A percentile compares a stretch with the other conserved stretches of the same genome.
These are phyloP conservation scores for Mimumesa dahlbomi DNA, from an alignment of 2,888 invertebrate species.

Conservation along the genomic window DNA sequence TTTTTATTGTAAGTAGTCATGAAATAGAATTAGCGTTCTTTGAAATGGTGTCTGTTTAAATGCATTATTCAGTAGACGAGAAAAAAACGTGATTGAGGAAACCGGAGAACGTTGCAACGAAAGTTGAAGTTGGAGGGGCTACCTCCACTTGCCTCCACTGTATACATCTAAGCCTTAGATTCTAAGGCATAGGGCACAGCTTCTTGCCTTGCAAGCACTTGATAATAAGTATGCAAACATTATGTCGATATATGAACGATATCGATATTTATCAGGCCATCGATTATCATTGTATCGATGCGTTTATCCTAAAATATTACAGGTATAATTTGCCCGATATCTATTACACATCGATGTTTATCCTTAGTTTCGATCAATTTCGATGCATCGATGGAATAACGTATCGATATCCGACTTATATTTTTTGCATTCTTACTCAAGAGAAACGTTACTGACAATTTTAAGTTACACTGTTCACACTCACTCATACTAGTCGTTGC, in stretches of 20 bases:
- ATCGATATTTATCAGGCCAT: neutral
- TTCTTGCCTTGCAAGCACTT: slow-evolving; percentile 30
- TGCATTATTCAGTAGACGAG: slow-evolving; percentile 44
- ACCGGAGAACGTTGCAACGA: slow-evolving; percentile 57
- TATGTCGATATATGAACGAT: slow-evolving; percentile 26
- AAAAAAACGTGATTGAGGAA: slow-evolving; percentile 53
- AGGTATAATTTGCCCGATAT: slow-evolving; percentile 6
- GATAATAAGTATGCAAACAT: slow-evolving; percentile 54
- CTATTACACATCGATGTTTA: slow-evolving; percentile 6
- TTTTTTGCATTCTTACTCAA: slow-evolving; percentile 43
- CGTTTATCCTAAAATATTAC: slow-evolving; percentile 3
- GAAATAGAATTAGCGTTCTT: slow-evolving; percentile 41
- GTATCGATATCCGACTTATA: slow-evolving; percentile 33
- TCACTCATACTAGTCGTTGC: slow-evolving; percentile 47
- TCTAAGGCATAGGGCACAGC: no score
- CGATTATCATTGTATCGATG: neutral
- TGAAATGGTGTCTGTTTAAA: slow-evolving; percentile 30
- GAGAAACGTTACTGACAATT: slow-evolving; percentile 54
- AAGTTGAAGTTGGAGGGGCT: slow-evolving; percentile 52
- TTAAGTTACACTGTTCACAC: slow-evolving; percentile 39
- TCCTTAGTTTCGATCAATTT: no score
- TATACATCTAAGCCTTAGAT: slow-evolving; percentile 43
- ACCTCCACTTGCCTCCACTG: slow-evolving; percentile 39
- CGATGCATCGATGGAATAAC: slow-evolving; percentile 27
- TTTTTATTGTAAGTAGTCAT: slow-evolving; percentile 41